Evolutionary conservation across 1,140 invertebrate species (phyloP), one percentile per base, ranked within the genome.

Genomic region (Drosophila pruinosa): DNA sequence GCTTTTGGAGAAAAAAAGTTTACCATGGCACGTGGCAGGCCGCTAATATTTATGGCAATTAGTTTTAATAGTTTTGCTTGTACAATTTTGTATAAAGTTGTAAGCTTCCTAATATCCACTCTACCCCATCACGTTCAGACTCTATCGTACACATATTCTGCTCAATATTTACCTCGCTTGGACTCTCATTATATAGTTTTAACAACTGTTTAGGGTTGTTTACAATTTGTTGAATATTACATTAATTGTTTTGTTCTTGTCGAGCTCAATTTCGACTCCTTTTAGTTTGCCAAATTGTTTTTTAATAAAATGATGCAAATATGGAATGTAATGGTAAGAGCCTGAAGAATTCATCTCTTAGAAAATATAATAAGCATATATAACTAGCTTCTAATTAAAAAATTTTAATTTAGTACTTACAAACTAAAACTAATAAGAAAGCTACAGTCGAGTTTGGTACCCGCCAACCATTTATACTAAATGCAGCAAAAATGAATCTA

Each of bases 11-110:
- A n/a, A 39, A 50, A 81, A 85, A 80, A 86, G 57, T 86, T 85
- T 63, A 48, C 38, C 58, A 56, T 43, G 73, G 81, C 81, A 85
- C 81, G 81, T 85, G 81, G 81, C 81, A 65, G 73, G 77, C 61
- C 81, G 74, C 77, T 85, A 85, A 85, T 86, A 85, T 85, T 85
- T 85, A 85, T 85, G 81, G 81, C 81, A 85, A 85, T 85, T 85
- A 86, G 81, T 85, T 85, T 86, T 88, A 85, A 86, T 85, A 85
- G 77, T 85, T 86, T 75, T 77, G 76, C 81, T 85, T 86, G 79
- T 85, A 72, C 62, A 83, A 72, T 79, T 75, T 74, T 73, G 53
- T 83, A 62, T 78, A 79, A 85, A 83, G 75, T 75, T 83, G 73
- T 75, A 64, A 81, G 72, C 69, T 77, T 70, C 47, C 47, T 34